Evolutionary conservation across 1,140 invertebrate species (phyloP), one percentile per base, ranked within the genome.

Genomic region (Marisa cornuarietis): DNA sequence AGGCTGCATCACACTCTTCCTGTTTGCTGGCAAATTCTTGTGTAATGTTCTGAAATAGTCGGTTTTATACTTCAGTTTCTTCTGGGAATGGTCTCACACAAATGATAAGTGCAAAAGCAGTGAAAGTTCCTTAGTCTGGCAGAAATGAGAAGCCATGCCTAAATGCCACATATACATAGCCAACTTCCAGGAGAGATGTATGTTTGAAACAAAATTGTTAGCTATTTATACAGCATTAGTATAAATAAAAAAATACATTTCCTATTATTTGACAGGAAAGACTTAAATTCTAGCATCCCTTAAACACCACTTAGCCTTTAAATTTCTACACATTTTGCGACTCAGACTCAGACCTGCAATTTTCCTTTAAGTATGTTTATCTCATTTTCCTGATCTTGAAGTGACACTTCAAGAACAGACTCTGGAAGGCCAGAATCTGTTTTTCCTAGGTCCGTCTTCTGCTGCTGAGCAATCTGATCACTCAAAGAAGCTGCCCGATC

Each of bases 311-410:
- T 58, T 58, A 58, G 16, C 54, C 54, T 58, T 58, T 18, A 14
- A 58, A 58, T 58, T 9, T 58, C 9, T 58, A 58, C 54, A 14
- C 8, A 14, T 24, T 31, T 26, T 16, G 42, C 24, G 10, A 31
- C 18, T 71, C 62, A 52, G 16, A 76, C 26, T 82, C 84, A 75
- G 54, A 86, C 85, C 58, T 73, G 16, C 8, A 88, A 66, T 65
- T 88, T 83, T 49, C 78, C 74, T 68, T 83, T 83, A 18, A 88
- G 76, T 51, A 79, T 72, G 4, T 81, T 78, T 76, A 82, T 54
- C 69, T 88, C 85, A 63, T 79, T 80, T 72, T 86, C 80, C 65
- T 83, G 75, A 52, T 86, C 83, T 49, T 82, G 80, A 26, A 86
- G 76, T 52, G 81, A 78, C 14, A 86, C 71, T 76, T 85, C 74